Evolutionary conservation across 2,888 invertebrate species (phyloP), one percentile per base, ranked within the genome.

Genomic region (Tetrapedia diversipes): DNA sequence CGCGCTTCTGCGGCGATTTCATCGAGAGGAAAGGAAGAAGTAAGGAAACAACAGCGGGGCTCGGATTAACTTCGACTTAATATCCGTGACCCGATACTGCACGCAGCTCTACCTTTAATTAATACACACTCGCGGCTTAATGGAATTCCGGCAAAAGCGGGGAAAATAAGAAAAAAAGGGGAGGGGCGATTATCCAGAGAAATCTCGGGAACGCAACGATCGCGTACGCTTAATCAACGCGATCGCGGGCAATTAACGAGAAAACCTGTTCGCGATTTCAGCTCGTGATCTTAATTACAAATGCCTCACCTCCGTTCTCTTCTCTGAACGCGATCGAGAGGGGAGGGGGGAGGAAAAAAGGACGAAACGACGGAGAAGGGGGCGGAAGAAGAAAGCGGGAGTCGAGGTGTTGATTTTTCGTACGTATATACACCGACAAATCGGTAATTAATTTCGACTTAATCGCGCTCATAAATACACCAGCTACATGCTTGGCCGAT

Each of bases 371-470:
- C 7, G 8, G 16, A 10, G 4, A n/a, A n/a, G n/a, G 4, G 16
- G 1, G 16, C 16, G 27, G 27, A 34, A 22, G 19, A 54, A 16
- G 24, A 24, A 24, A 16, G 14, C 24, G 4, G 16, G 27, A 8
- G 14, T 8, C 14, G 14, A 10, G 39, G 24, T 45, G 43, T 60
- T 45, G 19, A 43, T 60, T 60, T 51, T 63, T 51, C n/a, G n/a
- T n/a, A n/a, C n/a, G n/a, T n/a, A 4, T 19, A 24, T 29, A 39
- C 29, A 39, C 14, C 29, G 39, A 64, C 53, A 53, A 53, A 64
- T 64, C 29, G 53, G 19, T 41, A 39, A 64, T 64, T 64, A 53
- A 64, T 64, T 53, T 53, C 29, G 29, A 53, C 19, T 64, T 64
- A 53, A 64, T 64, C 39, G 29, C 14, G 19, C 43, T 32, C 32